phyloP scores from a whole-genome alignment of 2,888 invertebrate species.

The Theodoxus fluviatilis region DNA sequence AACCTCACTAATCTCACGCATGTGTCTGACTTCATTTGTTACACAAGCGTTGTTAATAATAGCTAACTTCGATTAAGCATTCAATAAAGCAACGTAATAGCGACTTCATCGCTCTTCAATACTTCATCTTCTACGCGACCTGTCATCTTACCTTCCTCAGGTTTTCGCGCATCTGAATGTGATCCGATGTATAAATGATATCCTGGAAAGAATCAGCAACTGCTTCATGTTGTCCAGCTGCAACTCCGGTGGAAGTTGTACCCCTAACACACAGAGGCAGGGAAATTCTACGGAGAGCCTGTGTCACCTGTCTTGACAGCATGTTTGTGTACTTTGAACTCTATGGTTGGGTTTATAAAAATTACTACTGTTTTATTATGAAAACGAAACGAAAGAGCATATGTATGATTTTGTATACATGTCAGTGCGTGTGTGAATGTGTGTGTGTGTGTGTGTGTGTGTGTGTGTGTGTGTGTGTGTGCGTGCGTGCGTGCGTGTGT shows the following conservation, averaged over 20 bases:
- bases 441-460: too few species aligned
- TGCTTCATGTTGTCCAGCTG: constrained; percentile 13
- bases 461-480: too few species aligned
- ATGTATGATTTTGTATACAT: too few species aligned
- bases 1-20: background rate
- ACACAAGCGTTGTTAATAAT: background rate
- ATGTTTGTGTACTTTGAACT: background rate
- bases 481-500: too few species aligned
- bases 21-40: background rate
- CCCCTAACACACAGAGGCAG: too few species aligned
- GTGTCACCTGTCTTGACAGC: constrained; percentile 19
- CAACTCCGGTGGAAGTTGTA: too few species aligned
- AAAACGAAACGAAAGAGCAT: too few species aligned
- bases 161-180: constrained; percentile 44
- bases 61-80: background rate
- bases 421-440: too few species aligned
- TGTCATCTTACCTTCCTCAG: constrained; percentile 47
- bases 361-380: too few species aligned
- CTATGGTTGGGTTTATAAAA: too few species aligned
- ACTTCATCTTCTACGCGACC: background rate
- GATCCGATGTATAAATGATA: constrained; percentile 46
- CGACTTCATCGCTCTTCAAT: background rate
- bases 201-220: constrained; percentile 29
- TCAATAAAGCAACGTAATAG: too few species aligned
- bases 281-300: too few species aligned